Evolutionary conservation across 2,797 vertebrate species (phyloP).

Genomic region (Danio aesculapii): DNA sequence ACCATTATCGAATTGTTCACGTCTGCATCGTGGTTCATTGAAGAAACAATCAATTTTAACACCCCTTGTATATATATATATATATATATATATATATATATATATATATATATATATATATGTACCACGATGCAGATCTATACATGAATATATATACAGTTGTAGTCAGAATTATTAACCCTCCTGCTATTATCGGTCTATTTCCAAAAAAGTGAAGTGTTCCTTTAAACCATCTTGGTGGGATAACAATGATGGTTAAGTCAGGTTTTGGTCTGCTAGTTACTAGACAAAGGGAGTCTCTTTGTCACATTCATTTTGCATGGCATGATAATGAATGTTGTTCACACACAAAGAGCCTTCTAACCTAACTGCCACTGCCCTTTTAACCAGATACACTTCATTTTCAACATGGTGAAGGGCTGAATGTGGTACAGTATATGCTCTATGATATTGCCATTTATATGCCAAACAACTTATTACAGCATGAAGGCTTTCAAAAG

Average conservation of each 20-base stretch:
- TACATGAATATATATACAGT: too few relatives aligned
- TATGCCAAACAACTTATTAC: neutral
- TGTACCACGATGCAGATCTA: too few relatives aligned
- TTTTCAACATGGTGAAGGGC: neutral
- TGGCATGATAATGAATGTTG: conserved; percentile 15
- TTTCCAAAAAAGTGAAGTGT: too few relatives aligned
- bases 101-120: too few relatives aligned
- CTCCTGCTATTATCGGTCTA: too few relatives aligned
- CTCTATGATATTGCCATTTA: neutral
- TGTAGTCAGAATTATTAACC: too few relatives aligned
- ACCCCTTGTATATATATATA: too few relatives aligned
- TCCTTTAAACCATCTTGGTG: too few relatives aligned
- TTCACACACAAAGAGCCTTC: neutral
- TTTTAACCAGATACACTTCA: neutral
- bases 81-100: too few relatives aligned
- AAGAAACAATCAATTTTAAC: too few relatives aligned
- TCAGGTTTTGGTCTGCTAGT: neutral
- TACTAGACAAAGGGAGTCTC: conserved; percentile 4
- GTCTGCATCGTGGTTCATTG: too few relatives aligned
- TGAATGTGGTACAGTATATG: neutral
- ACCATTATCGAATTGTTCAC: too few relatives aligned
- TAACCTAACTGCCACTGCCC: neutral
- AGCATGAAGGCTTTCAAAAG: neutral
- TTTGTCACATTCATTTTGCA: conserved; percentile 45
- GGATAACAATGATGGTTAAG: neutral